phyloP scores from a whole-genome alignment of 2,797 vertebrate species.

The Falco novaeseelandiae region DNA sequence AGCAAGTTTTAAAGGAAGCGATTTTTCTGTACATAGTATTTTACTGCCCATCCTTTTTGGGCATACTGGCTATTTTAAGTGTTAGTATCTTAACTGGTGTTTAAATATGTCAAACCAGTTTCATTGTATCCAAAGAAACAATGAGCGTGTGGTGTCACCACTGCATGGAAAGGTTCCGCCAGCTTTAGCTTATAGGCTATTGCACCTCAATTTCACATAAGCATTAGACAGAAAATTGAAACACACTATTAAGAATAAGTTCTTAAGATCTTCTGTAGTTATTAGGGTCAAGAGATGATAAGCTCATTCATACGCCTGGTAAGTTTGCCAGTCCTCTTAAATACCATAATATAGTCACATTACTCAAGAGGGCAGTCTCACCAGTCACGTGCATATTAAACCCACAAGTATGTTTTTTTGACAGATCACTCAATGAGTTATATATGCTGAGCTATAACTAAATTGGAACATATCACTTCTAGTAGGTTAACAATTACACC shows the following conservation, averaged over 20 bases:
- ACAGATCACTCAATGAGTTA: neutral
- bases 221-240: neutral
- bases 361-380: neutral
- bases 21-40: neutral
- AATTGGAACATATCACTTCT: no score
- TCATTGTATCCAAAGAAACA: neutral
- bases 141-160: neutral
- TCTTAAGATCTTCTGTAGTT: neutral
- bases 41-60: neutral
- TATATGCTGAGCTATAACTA: neutral
- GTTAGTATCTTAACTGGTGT: neutral
- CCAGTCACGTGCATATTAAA: neutral
- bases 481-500: neutral
- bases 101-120: neutral
- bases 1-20: neutral
- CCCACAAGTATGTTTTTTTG: neutral
- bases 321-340: neutral
- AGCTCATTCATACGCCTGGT: neutral
- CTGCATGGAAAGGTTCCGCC: neutral
- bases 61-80: neutral
- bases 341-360: neutral
- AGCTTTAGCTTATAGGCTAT: neutral
- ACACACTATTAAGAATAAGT: neutral
- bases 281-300: neutral
- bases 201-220: neutral